A percentile compares a stretch with the other conserved stretches of the same genome.
Evolutionary conservation across 2,113 vertebrate genomes (phyloP).

Genomic region (Phyllostomus hastatus): DNA sequence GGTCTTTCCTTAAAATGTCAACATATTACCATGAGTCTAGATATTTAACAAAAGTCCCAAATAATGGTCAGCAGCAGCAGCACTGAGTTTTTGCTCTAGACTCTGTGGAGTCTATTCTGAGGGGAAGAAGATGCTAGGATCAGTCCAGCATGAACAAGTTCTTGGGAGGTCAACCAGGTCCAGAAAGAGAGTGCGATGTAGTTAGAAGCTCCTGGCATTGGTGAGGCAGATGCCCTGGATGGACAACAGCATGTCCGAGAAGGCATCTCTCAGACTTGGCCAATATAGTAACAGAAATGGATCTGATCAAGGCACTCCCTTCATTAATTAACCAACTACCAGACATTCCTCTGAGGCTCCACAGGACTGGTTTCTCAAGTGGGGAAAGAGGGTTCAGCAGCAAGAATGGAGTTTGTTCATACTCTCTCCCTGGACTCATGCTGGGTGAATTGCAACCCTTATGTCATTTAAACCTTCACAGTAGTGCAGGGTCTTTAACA

Average conservation of each 20-base stretch:
- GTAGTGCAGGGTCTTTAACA: neutral
- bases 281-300: rapidly evolving
- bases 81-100: neutral
- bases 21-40: neutral
- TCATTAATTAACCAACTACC: neutral
- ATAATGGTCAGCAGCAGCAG: neutral
- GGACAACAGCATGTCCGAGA: neutral
- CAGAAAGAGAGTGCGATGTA: neutral
- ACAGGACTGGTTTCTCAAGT: neutral
- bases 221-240: rapidly evolving
- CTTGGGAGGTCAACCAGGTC: neutral
- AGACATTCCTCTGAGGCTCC: neutral
- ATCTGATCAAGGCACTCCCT: neutral
- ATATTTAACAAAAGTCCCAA: neutral
- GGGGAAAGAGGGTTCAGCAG: neutral
- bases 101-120: neutral
- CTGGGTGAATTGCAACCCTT: neutral
- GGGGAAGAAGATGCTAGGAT: neutral
- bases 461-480: neutral
- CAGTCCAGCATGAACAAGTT: neutral
- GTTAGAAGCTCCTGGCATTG: neutral
- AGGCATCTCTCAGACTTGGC: neutral
- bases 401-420: neutral
- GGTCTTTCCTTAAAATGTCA: neutral
- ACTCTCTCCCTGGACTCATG: neutral